Base-by-base conservation (phyloP, 2,797 vertebrate genomes). In the Masticophis lateralis region DNA sequence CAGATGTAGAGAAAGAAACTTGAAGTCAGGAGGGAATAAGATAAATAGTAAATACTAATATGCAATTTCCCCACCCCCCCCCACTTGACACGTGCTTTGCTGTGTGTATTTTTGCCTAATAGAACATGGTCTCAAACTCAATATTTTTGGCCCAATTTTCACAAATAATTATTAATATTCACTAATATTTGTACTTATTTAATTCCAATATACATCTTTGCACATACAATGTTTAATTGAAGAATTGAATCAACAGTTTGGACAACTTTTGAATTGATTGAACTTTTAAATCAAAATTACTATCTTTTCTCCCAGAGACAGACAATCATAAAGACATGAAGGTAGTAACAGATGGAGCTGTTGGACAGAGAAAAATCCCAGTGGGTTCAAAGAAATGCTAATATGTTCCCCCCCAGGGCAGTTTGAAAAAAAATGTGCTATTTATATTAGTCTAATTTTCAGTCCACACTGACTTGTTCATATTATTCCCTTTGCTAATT, bases 1-100 rank as follows among this genome's bases (percentile, higher is more conserved):
- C 94, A 97, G 91, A 96, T 95, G 95, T 89, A 92, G 94, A 89
- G 56, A 95, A 47, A 3, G 60, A 95, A 94, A 92, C n/a, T 56
- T 8, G 87, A 91, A 94, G 86, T 63, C n/a, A 5, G 25, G 14
- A 83, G 32, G 66, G 25, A 57, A 60, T 74, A 32, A 47, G 47
- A 47, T 47, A 47, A 5, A 47, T 47, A 37, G 37, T 32, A 74
- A 22, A 56, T 22, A 32, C 13, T 13, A 12, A 88, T 22, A 37
- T 25, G n/a, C 55, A 57, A 43, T 79, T 79, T 22, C 4, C 74
- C 8, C 18, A n/a, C n/a, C 37, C 37, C 37, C 37, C 37, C 37
- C 37, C 69, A 79, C 16, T n/a, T 79, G 9, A 43, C 11, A 43
- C 18, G 11, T 43, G 32, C 18, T 43, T 43, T 22, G 5, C 32